Evolutionary conservation across 2,113 vertebrate species (phyloP).

Genomic region (Hipposideros armiger): DNA sequence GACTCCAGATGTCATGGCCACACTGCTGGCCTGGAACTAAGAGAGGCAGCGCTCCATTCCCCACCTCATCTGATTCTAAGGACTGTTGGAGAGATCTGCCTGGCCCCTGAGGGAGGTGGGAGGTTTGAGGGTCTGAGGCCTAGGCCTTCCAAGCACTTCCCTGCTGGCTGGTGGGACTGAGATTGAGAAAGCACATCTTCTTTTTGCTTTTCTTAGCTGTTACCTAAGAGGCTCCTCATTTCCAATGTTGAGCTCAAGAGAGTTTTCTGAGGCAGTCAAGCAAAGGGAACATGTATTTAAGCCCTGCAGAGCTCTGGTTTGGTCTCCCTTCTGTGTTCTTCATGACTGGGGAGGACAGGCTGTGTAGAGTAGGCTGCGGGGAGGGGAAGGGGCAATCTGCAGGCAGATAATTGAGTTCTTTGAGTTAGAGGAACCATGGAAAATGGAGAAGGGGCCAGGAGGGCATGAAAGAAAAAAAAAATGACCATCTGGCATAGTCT

Average conservation of each 20-base stretch:
- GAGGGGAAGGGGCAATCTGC: slow-evolving; percentile 5
- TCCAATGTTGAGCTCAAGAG: background rate
- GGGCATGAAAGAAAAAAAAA: slow-evolving; percentile 34
- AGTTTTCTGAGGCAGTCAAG: slow-evolving; percentile 6
- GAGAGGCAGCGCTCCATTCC: background rate
- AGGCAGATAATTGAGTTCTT: slow-evolving; percentile 75
- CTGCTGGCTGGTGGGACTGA: background rate
- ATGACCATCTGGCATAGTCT: slow-evolving; percentile 73
- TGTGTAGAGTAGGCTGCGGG: background rate
- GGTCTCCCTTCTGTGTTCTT: background rate
- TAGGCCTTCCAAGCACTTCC: background rate
- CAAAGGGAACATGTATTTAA: background rate
- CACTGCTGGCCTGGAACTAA: background rate
- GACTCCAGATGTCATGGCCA: background rate
- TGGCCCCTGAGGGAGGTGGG: background rate
- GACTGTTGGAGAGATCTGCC: background rate
- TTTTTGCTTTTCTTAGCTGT: background rate
- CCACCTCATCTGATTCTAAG: background rate
- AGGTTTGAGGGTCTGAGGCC: background rate
- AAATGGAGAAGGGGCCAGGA: slow-evolving; percentile 65
- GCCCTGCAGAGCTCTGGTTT: background rate
- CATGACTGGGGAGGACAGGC: background rate
- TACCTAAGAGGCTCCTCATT: background rate
- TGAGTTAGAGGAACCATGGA: slow-evolving; percentile 69
- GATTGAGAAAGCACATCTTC: background rate